Percentiles rank a stretch among this genome's conserved stretches.
phyloP scores from a whole-genome alignment of 2,113 vertebrate species.

The Pluvianellus socialis region DNA sequence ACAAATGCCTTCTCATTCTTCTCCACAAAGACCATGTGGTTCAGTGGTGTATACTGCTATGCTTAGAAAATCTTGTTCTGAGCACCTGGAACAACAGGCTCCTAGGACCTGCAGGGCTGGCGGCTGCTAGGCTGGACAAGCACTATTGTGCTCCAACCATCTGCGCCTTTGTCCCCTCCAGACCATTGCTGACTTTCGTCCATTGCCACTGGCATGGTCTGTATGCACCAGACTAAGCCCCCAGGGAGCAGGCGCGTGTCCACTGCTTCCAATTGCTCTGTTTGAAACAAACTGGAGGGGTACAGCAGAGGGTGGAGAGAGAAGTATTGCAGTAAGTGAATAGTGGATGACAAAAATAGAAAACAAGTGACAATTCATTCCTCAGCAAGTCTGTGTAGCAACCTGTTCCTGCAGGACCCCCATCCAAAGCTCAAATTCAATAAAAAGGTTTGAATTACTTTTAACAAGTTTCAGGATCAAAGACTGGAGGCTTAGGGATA shows the following conservation, averaged over 20 bases:
- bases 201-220: neutral
- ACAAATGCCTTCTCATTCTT: neutral
- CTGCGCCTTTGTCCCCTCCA: neutral
- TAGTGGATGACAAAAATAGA: neutral
- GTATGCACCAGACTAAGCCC: neutral
- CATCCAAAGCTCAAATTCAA: neutral
- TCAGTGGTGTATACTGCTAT: neutral
- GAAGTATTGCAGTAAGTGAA: neutral
- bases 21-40: neutral
- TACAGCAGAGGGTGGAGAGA: neutral
- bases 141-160: neutral
- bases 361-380: neutral
- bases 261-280: neutral
- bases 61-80: neutral
- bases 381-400: neutral
- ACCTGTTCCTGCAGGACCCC: neutral
- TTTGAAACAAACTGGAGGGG: neutral
- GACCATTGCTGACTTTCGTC: neutral
- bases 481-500: neutral
- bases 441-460: neutral
- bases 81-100: neutral
- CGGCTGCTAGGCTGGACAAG: neutral
- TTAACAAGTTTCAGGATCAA: neutral
- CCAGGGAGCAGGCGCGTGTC: rapidly evolving
- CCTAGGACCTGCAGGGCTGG: neutral